These are phyloP conservation scores for Armadillidium nasatum DNA, from an alignment of 1,140 invertebrate species.

Conservation along the genomic window DNA sequence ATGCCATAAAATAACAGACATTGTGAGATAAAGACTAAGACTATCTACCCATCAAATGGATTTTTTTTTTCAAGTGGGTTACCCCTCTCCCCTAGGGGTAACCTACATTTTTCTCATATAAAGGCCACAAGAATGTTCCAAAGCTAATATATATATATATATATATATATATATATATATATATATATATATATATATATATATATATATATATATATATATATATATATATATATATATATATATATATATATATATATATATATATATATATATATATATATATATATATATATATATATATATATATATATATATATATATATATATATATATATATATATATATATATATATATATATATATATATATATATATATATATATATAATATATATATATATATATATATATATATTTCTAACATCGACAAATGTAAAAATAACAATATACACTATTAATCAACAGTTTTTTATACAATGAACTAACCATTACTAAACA, in stretches of 20 bases:
- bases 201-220: background rate
- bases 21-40: background rate
- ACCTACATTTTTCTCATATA: background rate
- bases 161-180: background rate
- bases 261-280: background rate
- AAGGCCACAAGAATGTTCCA: background rate
- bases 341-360: background rate
- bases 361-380: background rate
- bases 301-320: background rate
- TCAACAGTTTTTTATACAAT: background rate
- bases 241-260: background rate
- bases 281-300: background rate
- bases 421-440: background rate
- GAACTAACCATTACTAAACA: background rate
- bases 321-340: background rate
- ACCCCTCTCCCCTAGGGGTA: constrained; percentile 4
- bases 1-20: background rate
- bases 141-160: background rate
- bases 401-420: background rate
- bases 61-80: background rate
- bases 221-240: background rate
- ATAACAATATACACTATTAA: background rate
- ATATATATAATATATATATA: background rate
- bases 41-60: background rate
- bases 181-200: background rate